Percentiles rank a stretch among this genome's conserved stretches.
Evolutionary conservation across 2,113 vertebrate genomes (phyloP).

Genomic region (Trichomycterus rosablanca): DNA sequence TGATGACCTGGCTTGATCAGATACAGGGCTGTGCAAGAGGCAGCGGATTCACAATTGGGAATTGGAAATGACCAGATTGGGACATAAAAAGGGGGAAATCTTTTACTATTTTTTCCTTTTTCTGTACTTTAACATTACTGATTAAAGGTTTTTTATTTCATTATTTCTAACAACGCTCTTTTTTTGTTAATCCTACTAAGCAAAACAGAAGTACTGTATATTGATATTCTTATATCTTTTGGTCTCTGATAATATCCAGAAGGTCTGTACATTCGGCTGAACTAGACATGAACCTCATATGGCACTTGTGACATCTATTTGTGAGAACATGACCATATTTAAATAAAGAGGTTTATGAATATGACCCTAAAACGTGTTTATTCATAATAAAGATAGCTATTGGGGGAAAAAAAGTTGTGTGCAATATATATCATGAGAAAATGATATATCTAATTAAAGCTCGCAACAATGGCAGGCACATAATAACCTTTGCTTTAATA

Average conservation of each 20-base stretch:
- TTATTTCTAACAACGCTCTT: too few species aligned
- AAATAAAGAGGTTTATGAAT: conserved; percentile 23
- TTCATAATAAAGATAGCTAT: conserved; percentile 28
- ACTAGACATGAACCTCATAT: conserved; percentile 21
- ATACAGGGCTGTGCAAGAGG: too few species aligned
- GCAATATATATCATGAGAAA: conserved; percentile 37
- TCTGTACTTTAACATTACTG: too few species aligned
- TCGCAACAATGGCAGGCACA: conserved; percentile 60
- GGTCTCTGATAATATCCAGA: conserved; percentile 19
- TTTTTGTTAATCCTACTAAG: too few species aligned
- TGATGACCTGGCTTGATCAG: too few species aligned
- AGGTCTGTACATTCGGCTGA: conserved; percentile 8
- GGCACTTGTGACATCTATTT: conserved; percentile 34
- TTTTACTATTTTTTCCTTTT: too few species aligned
- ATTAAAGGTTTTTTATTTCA: too few species aligned
- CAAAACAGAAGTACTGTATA: too few species aligned
- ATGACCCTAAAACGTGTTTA: conserved; percentile 13
- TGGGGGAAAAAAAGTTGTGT: conserved; percentile 10
- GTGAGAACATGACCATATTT: conserved; percentile 28
- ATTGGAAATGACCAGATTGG: too few species aligned
- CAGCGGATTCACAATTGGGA: too few species aligned
- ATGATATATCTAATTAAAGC: conserved; percentile 63
- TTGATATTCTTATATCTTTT: too few species aligned
- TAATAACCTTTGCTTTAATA: conserved; percentile 71
- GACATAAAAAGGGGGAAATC: too few species aligned